A percentile compares a stretch with the other conserved stretches of the same genome.
Conservation (phyloP, 2,797 vertebrate species). For the Fistularia commersonii region DNA sequence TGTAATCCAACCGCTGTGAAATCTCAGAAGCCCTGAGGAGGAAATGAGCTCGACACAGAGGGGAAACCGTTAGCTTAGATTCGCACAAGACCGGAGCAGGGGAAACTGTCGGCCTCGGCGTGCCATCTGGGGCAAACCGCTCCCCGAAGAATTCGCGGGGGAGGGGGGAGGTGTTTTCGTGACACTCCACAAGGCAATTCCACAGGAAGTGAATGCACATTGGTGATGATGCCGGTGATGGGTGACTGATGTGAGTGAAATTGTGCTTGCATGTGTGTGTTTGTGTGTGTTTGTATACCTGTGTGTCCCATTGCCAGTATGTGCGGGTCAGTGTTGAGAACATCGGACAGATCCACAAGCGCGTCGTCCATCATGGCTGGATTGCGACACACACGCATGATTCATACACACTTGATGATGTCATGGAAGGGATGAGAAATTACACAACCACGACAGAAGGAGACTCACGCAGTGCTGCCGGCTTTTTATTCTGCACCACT, state of each 20-base stretch:
- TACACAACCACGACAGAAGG: neutral
- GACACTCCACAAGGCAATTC: no score
- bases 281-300: conserved; percentile 86
- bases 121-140: no score
- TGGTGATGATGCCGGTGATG: neutral
- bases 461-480: conserved; percentile 78
- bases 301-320: conserved; percentile 90
- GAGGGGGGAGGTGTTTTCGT: no score
- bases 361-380: conserved; percentile 83
- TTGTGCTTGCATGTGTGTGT: conserved; percentile 68
- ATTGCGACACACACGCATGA: conserved; percentile 21
- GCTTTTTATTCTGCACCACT: conserved; percentile 69
- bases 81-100: neutral
- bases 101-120: neutral
- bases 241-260: conserved; percentile 33
- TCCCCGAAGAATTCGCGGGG: no score
- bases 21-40: neutral
- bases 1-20: no score
- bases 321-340: conserved; percentile 91
- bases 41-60: neutral
- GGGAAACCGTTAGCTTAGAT: neutral
- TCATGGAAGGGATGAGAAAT: conserved; percentile 2
- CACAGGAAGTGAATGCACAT: neutral
- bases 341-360: conserved; percentile 88
- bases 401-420: neutral